Base-by-base conservation (phyloP, 2,113 vertebrate species). In the Takifugu bimaculatus region DNA sequence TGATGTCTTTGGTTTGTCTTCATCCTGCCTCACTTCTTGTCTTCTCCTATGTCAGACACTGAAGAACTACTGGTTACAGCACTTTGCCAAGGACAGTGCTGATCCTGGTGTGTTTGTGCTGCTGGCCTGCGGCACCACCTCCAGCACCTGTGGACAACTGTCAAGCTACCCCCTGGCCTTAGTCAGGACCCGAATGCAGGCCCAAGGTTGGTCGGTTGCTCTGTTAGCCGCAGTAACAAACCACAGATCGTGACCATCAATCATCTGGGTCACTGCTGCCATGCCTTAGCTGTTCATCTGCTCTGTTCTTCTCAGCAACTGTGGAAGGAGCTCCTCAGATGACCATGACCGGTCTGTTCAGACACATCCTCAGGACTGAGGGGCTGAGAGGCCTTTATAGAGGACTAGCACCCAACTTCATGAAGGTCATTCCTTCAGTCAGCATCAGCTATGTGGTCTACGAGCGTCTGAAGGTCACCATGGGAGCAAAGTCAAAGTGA, bases 401-500 rank as follows among this genome's bases (percentile, higher is more conserved):
- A 54, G 96, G 96, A n/a, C 88, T 99, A 86, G 92, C 95, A 0
- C 96, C 96, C 6, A 99, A 99, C 87, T 99, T 98, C 35, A 97
- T 98, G 96, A 99, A 99, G 90, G 96, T 99, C 84, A 96, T 98
- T 52, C 96, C 96, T 0, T 95, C 96, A 0, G 96, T 99, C 15
- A 98, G 96, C 94, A 98, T 99, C 90, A 98, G 96, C 90, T 99
- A 99, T 0, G 96, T 99, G 84, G 96, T 99, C 0, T 99, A 99
- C 1, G 96, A 99, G 68, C 91, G 96, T 86, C 85, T 98, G 69
- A 99, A 99, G 90, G 89, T 93, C 74, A 86, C 90, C 0, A 88
- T 99, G 70, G 96, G 95, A 0, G 96, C 96, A 62, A 91, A 91
- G 77, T 98, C 96, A 0, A 93, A 92, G 88, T 98, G 94, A 97